Evolutionary conservation across 2,113 vertebrate genomes (phyloP), one percentile per base, ranked within the genome.

Genomic region (Equus quagga): DNA sequence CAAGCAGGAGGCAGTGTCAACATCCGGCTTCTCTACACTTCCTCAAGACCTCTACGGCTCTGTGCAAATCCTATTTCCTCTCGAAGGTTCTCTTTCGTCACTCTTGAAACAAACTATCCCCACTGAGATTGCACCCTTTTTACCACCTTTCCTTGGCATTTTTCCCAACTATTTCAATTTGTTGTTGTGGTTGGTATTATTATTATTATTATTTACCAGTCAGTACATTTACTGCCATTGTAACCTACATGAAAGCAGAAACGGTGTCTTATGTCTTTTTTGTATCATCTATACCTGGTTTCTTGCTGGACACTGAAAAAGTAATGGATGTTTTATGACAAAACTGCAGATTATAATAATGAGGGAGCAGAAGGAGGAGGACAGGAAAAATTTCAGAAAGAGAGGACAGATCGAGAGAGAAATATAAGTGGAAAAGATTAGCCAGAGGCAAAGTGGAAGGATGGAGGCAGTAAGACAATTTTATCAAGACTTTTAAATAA

Each of bases 11-110:
- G 18, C 49, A n/a, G 19, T 84, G 67, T 62, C 58, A 33, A 44
- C 31, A 58, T 23, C 6, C 2, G 13, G 15, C 24, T 54, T 0
- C 51, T 14, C 41, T 19, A 1, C 0, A 23, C 26, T 54, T 62
- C 33, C 83, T 56, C 54, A 26, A 56, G 51, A 2, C 72, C 44
- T 70, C 8, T 19, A 54, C 36, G 23, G 1, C 15, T 2, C 72
- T 75, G 21, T 26, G 44, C 62, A 80, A 70, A 41, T 72, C 31
- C 15, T 12, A 1, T 58, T 49, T 94, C 54, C 49, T 36, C 9
- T 82, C 62, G 21, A 5, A 72, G 23, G 1, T 9, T 92, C 51
- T 75, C 23, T 93, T 78, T 33, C 26, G 18, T 54, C 15, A 26
- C 26, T 67, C 56, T 67, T 80, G 60, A 65, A 41, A 23, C 54